Conservation (phyloP, 2,888 invertebrate genomes). For the Neoitamus cyanurus region DNA sequence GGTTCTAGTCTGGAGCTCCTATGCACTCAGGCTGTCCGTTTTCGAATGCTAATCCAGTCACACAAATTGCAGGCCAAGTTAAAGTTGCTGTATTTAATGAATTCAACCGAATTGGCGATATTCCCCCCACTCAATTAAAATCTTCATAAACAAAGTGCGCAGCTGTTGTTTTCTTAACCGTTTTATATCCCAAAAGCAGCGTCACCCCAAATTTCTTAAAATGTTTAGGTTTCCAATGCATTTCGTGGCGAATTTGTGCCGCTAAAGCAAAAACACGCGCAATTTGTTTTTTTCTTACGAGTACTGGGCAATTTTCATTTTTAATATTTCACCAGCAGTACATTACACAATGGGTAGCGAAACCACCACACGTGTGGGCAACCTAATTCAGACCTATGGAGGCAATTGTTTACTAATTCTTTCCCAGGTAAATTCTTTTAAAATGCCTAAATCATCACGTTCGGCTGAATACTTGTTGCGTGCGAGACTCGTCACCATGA, state of each 20-base stretch:
- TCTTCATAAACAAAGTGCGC: neutral
- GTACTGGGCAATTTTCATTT: neutral
- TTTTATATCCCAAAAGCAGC: constrained; percentile 4
- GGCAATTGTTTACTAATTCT: constrained; percentile 10
- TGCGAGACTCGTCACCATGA: neutral
- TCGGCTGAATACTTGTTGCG: neutral
- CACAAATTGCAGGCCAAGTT: constrained; percentile 1
- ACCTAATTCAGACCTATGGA: neutral
- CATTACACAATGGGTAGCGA: neutral
- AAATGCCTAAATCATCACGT: neutral
- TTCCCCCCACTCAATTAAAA: neutral
- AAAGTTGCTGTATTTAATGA: neutral
- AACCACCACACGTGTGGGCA: neutral
- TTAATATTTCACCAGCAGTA: neutral
- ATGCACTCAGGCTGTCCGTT: neutral
- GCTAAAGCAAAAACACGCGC: constrained; percentile 17
- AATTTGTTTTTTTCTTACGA: neutral
- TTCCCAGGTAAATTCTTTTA: neutral
- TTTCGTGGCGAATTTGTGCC: neutral
- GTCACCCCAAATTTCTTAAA: neutral
- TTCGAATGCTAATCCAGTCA: neutral
- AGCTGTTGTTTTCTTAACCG: neutral
- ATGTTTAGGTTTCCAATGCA: neutral
- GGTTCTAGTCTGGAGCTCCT: neutral
- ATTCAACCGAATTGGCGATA: neutral